These are phyloP conservation scores for Oryctolagus cuniculus DNA, from an alignment of 2,113 vertebrate genomes.

Conservation along the genomic window DNA sequence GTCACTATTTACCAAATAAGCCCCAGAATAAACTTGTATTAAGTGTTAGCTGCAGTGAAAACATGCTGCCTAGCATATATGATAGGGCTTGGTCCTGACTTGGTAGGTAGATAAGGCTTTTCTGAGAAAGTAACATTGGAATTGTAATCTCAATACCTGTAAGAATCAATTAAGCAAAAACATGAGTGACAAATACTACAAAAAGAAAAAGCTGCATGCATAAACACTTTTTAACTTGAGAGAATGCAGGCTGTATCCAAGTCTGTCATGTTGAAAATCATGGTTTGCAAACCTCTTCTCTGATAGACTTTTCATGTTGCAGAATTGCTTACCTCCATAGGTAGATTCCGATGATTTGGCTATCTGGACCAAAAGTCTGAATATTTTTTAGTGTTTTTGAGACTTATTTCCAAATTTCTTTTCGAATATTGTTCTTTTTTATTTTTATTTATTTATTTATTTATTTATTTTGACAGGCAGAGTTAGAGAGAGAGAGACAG, in stretches of 20 bases:
- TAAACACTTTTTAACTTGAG: background rate
- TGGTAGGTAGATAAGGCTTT: background rate
- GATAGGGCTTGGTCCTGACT: background rate
- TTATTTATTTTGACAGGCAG: too few relatives aligned
- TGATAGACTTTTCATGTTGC: background rate
- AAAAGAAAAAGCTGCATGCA: background rate
- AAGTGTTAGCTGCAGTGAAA: conserved; percentile 9
- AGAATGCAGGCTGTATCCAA: background rate
- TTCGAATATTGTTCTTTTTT: background rate
- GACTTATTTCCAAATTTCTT: conserved; percentile 14
- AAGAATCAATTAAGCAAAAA: conserved; percentile 7
- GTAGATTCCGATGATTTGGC: background rate
- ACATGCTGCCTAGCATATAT: background rate
- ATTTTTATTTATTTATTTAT: too few relatives aligned
- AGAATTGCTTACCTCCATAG: background rate
- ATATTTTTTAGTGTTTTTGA: conserved; percentile 17
- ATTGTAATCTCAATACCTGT: background rate
- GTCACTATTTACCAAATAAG: conserved; percentile 52
- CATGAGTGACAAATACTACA: background rate
- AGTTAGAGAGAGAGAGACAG: too few relatives aligned
- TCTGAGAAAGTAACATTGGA: conserved; percentile 31
- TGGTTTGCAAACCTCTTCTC: background rate
- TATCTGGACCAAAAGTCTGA: background rate
- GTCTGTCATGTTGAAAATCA: conserved; percentile 1
- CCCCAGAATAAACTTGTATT: background rate